Evolutionary conservation across 92 coral and sea anemone genomes (phyloP).

Genomic region (Paramuricea clavata): DNA sequence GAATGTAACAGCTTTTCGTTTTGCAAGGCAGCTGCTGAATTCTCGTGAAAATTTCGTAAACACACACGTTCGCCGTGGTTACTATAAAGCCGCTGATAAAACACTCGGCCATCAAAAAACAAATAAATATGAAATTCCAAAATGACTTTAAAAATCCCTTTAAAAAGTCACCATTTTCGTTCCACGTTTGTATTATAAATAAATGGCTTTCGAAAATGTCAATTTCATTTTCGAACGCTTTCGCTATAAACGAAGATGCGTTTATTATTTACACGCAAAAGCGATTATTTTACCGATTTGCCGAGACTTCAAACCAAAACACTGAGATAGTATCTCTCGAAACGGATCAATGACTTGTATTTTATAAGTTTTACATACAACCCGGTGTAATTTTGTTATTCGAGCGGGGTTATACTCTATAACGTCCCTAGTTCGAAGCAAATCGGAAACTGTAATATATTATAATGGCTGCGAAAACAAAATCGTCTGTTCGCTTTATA

Average conservation of each 20-base stretch:
- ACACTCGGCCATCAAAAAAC: slow-evolving; percentile 14
- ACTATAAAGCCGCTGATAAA: slow-evolving; percentile 24
- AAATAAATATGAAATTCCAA: slow-evolving; percentile 18
- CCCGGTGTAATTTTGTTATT: neutral
- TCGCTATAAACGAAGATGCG: neutral
- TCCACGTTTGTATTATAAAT: neutral
- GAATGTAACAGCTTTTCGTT: neutral
- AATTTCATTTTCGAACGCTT: neutral
- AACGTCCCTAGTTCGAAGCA: neutral
- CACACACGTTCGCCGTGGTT: slow-evolving; percentile 15
- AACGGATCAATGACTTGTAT: slow-evolving; percentile 4
- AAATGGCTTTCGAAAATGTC: slow-evolving; percentile 6
- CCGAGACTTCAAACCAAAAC: slow-evolving; percentile 11
- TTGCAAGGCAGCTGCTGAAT: slow-evolving; percentile 29
- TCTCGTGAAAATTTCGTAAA: neutral
- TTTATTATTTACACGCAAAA: neutral
- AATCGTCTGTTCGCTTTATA: slow-evolving; percentile 9
- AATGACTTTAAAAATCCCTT: neutral
- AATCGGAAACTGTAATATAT: slow-evolving; percentile 5
- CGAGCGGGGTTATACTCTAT: neutral
- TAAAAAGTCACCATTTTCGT: neutral
- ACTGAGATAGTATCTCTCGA: neutral
- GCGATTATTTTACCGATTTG: neutral
- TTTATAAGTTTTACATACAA: neutral
- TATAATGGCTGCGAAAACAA: neutral